These are phyloP conservation scores for Microtus californicus DNA, from an alignment of 2,797 vertebrate genomes.

Conservation along the genomic window DNA sequence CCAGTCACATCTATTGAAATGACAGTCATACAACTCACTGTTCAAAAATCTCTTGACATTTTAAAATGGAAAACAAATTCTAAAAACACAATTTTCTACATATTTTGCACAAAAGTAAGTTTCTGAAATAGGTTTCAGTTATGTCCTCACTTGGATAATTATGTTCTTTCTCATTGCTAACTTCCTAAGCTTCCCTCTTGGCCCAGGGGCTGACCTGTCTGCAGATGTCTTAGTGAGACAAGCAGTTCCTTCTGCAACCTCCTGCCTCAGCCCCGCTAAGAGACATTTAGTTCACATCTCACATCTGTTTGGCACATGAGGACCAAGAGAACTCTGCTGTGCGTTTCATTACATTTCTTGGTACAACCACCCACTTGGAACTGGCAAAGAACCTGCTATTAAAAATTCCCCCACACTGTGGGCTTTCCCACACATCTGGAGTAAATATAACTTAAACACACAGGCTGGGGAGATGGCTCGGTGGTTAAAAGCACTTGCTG, in stretches of 20 bases:
- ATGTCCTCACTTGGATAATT: not conserved
- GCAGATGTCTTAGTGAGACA: not conserved
- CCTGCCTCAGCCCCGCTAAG: not conserved
- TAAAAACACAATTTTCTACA: not conserved
- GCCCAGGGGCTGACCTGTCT: not conserved
- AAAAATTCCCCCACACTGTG: slow-evolving; percentile 75
- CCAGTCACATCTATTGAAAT: not conserved
- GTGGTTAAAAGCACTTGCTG: not conserved
- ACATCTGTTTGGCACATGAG: accelerated
- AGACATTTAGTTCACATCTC: not conserved
- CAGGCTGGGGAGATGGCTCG: not conserved
- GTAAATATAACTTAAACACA: slow-evolving; percentile 48
- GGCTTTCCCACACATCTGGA: slow-evolving; percentile 42
- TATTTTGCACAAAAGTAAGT: not conserved
- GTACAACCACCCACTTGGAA: slow-evolving; percentile 46
- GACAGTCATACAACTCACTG: not conserved
- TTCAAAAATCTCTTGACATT: not conserved
- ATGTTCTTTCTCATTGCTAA: not conserved
- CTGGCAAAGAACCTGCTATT: slow-evolving; percentile 71
- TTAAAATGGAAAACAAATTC: not conserved
- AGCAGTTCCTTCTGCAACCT: not conserved
- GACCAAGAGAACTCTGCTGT: not conserved
- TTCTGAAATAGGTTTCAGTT: not conserved
- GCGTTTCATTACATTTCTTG: slow-evolving; percentile 71
- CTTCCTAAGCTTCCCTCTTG: not conserved